Base-by-base conservation (phyloP, 2,888 invertebrate species). In the Spatulosminthurus flaviceps region DNA sequence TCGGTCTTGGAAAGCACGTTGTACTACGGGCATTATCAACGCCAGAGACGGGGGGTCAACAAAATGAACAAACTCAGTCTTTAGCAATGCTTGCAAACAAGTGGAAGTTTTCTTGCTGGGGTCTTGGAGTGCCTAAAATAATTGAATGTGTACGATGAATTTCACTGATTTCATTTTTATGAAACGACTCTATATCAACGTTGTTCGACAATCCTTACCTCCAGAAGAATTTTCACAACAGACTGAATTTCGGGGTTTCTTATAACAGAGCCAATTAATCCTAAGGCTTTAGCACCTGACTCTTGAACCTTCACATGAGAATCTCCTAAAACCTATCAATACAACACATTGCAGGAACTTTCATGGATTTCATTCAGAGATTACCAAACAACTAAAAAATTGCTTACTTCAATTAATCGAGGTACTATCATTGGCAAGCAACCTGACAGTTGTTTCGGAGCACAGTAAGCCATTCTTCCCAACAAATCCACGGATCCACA, bases 31-130 rank as follows among this genome's bases (percentile, higher is more conserved):
- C 98, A 99, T 99, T 86, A 99, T 98, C 76, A 99, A 91, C 80
- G 99, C 98, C 26, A 99, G 90, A 0, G 98, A 98, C 0, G 99
- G 97, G 1, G 99, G 97, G 89, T 99, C 99, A 86, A 99, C 98
- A 89, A 98, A 98, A 89, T 99, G 99, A 66, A 99, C 97, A 89
- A 99, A 99, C 88, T 98, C 94, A 0, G 96, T 96, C 88, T 96
- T 95, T n/a, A 96, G 88, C 29, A 98, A 89, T 0, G 95, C 96
- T 87, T 96, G 95, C n/a, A 99, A 90, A 86, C 97, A 97, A 0
- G 91, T 91, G 0, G 95, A 95, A 0, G 98, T 99, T 88, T 95
- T 96, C 87, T 94, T 94, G 0, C 97, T 95, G 1, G 99, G 99
- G 90, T 98, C 97, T 88, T 97, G 97, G 0, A 98, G 90, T 0